Conservation (phyloP, 2,797 vertebrate species). For the Enteromius treurensis region DNA sequence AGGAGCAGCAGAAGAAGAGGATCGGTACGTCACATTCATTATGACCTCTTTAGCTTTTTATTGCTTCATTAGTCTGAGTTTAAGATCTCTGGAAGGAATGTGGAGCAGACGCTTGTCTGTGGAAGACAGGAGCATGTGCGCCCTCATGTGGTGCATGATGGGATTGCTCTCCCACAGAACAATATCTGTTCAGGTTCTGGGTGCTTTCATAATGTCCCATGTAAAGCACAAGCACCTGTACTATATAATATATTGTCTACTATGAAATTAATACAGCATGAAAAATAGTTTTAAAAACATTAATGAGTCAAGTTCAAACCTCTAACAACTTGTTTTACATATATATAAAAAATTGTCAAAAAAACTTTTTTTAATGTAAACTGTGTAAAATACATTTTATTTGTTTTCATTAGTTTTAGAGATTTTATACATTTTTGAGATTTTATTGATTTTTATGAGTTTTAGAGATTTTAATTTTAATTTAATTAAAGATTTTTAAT, state of each 20-base stretch:
- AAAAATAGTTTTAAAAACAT: background rate
- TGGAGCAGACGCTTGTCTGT: background rate
- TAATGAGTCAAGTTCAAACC: too few species aligned
- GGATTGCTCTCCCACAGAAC: background rate
- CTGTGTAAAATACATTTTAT: too few species aligned
- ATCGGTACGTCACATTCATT: conserved; percentile 76
- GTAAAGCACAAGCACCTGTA: background rate
- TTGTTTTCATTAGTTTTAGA: background rate
- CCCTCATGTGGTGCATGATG: conserved; percentile 32
- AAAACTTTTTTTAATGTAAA: too few species aligned
- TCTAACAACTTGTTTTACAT: too few species aligned
- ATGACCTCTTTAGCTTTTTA: background rate
- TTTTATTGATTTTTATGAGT: background rate
- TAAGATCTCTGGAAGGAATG: conserved; percentile 7
- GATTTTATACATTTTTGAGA: too few species aligned
- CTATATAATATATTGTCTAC: background rate
- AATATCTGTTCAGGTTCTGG: background rate
- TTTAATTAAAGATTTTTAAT: too few species aligned
- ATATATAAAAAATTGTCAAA: too few species aligned
- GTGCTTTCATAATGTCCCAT: background rate
- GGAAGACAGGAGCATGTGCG: background rate
- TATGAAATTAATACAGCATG: background rate
- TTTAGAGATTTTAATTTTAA: too few species aligned
- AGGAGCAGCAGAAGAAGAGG: conserved; percentile 89
- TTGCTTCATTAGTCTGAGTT: conserved; percentile 2